Base-by-base conservation (phyloP, 2,797 vertebrate species). In the Poeciliopsis gracilis region DNA sequence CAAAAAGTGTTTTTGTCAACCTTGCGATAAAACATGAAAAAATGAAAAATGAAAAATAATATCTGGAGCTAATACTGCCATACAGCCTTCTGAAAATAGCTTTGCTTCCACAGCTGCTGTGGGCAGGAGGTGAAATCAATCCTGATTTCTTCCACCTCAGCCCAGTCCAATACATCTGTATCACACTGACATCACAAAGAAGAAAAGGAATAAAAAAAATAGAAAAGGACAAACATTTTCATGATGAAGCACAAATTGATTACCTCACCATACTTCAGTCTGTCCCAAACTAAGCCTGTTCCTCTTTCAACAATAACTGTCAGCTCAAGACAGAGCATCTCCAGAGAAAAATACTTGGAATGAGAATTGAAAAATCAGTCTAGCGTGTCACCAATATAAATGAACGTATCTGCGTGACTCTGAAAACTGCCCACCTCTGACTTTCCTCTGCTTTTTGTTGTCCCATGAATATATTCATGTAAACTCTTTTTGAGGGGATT, bases 381-480 rank as follows among this genome's bases (percentile, higher is more conserved):
- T 76, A 69, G 83, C 72, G n/a, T 91, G 85, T 90, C 87, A 85
- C 84, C 82, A 88, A 84, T 84, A 88, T 82, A 93, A 90, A 93
- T 92, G 82, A 91, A 92, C 77, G 66, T 80, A 83, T 77, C 81
- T 89, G 87, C 80, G 75, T 30, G 43, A 73, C 79, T 76, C 78
- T 61, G 73, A 79, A 91, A 90, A 87, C 85, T 43, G 49, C 57
- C 82, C 23, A 63, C 87, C 81, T 86, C 84, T 10, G 16, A 89
- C 57, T 88, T 82, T 72, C 73, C 73, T 72, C 33, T 76, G 76
- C 76, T 79, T 82, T 86, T 84, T 86, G 81, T 84, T 85, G 80
- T 85, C 78, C 82, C 72, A 94, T 95, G 91, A 95, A 95, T 94
- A 92, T 90, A 94, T 95, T 94, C 89, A 95, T 94, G 91, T 90